Evolutionary conservation across 2,888 invertebrate species (phyloP).

Genomic region (Heliconius ethilla): DNA sequence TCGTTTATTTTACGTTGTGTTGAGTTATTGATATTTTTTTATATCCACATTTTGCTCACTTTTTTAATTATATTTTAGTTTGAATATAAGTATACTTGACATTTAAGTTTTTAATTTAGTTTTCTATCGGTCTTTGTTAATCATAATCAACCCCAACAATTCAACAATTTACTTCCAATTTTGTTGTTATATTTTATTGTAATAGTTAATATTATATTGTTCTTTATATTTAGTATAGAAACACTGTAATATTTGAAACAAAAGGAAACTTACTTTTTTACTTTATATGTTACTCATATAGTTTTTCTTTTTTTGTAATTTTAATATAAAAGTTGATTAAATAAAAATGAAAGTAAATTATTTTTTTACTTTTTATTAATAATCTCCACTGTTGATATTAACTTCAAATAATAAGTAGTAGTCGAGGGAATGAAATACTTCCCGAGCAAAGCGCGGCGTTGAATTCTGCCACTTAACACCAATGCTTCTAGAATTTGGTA

Average conservation of each 20-base stretch:
- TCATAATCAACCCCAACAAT: background rate
- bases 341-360: background rate
- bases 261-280: background rate
- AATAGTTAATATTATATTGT: background rate
- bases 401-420: background rate
- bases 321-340: conserved; percentile 10
- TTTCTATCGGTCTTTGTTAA: background rate
- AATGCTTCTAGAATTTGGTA: too few species aligned
- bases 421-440: too few species aligned
- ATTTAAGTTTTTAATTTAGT: background rate
- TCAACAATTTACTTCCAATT: background rate
- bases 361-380: background rate
- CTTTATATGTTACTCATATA: background rate
- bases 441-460: too few species aligned
- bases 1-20: background rate
- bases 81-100: background rate
- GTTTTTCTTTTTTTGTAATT: background rate
- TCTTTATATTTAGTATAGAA: background rate
- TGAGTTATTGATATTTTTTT: background rate
- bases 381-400: background rate
- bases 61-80: background rate
- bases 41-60: background rate
- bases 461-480: too few species aligned
- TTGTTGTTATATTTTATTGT: background rate
- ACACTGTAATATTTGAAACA: background rate